These are phyloP conservation scores for Ranitomeya imitator DNA, from an alignment of 2,113 vertebrate genomes.

Conservation along the genomic window DNA sequence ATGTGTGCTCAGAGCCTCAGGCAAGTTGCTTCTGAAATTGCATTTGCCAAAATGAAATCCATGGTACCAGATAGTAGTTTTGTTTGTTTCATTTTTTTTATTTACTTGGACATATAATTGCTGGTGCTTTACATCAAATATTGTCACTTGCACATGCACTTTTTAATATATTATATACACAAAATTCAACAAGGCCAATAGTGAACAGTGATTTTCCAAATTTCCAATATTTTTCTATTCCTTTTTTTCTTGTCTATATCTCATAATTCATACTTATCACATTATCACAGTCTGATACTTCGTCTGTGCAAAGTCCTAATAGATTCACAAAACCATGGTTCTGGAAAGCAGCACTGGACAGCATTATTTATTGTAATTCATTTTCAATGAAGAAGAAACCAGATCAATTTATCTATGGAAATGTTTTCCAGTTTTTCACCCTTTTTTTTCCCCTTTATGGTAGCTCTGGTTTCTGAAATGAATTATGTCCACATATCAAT, in stretches of 20 bases:
- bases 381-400: background rate
- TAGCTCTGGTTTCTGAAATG: background rate
- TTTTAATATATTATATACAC: background rate
- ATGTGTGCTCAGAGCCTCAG: too few species aligned
- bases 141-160: background rate
- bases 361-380: background rate
- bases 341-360: constrained; percentile 13
- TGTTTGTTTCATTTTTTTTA: too few species aligned
- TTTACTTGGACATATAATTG: background rate
- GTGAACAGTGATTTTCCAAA: background rate
- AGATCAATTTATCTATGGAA: background rate
- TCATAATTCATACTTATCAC: background rate
- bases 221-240: background rate
- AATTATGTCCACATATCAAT: background rate
- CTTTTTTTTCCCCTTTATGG: background rate
- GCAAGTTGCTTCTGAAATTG: too few species aligned
- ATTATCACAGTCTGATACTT: background rate
- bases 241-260: background rate
- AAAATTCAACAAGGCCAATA: background rate
- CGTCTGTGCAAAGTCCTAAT: background rate
- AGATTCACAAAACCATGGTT: background rate
- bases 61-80: too few species aligned
- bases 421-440: background rate
- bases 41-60: too few species aligned
- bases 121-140: background rate